Evolutionary conservation across 2,113 vertebrate genomes (phyloP), one percentile per base, ranked within the genome.

Genomic region (Sinocyclocheilus grahami): DNA sequence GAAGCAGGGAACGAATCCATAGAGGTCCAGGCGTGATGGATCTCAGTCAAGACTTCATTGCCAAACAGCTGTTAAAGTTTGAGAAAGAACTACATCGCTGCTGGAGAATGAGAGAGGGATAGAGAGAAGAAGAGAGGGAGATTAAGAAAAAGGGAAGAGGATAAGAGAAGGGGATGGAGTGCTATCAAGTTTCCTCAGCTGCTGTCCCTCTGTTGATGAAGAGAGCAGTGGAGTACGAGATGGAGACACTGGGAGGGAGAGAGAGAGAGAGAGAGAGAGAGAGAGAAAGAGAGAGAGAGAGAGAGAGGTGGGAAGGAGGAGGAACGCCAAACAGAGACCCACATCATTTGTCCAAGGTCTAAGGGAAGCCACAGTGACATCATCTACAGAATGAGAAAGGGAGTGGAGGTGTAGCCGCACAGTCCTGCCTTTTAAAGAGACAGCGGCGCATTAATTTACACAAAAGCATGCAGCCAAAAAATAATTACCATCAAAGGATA

Each of bases 391-490:
- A 88, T 27, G 86, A 27, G 80, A 74, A 5, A 79, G n/a, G 89
- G 85, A 67, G 2, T 72, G 86, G 87, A 86, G 90, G 86, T 91
- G 88, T 91, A 88, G 63, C 85, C 82, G 67, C 86, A 88, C 88
- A 46, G 60, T 42, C 89, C 94, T 88, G 91, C 92, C 92, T 90
- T 79, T 94, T 94, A 94, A 94, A 94, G 93, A 72, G 86, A 90
- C 71, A 92, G 84, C 12, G 13, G 33, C 22, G 5, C 20, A 72
- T 62, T 60, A 1, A 81, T 74, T 55, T 33, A 60, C 14, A 65
- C n/a, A 30, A 58, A 27, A n/a, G 18, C 58, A 53, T 42, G 14
- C 7, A 55, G 16, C 51, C 16, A 3, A 30, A 55, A 72, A 42
- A 78, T 53, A 33, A 78, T 78, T 20, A 53, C 14, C 48, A 78